These are phyloP conservation scores for Neodontobutis hainanensis DNA, from an alignment of 2,113 vertebrate genomes.

Conservation along the genomic window DNA sequence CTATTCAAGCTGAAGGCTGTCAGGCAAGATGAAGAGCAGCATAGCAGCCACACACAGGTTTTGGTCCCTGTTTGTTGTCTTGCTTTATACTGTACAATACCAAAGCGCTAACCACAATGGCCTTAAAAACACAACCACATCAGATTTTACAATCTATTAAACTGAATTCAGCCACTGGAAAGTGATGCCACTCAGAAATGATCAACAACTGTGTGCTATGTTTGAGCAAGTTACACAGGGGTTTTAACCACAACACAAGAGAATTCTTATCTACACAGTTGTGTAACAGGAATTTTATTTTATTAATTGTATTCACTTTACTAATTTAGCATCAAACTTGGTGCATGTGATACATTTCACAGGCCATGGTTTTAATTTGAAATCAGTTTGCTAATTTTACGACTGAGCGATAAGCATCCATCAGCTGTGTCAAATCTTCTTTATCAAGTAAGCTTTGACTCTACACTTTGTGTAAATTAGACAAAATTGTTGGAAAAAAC, in stretches of 20 bases:
- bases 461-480: conserved; percentile 11
- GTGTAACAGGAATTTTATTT: background rate
- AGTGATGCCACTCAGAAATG: background rate
- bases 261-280: background rate
- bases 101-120: background rate
- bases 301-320: background rate
- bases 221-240: conserved; percentile 1
- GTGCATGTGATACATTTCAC: conserved; percentile 8
- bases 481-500: background rate
- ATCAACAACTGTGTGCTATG: background rate
- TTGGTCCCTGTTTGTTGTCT: background rate
- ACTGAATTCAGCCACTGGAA: background rate
- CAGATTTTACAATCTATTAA: background rate
- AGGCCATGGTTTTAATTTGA: conserved; percentile 23
- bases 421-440: conserved; percentile 13
- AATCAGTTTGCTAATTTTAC: conserved; percentile 18
- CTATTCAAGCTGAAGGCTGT: background rate
- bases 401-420: conserved; percentile 20
- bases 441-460: conserved; percentile 22
- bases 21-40: background rate
- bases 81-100: background rate
- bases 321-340: conserved; percentile 3
- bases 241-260: background rate
- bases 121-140: background rate
- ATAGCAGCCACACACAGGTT: background rate